A percentile compares a stretch with the other conserved stretches of the same genome.
Conservation (phyloP, 1,140 invertebrate genomes). For the Samia ricini region DNA sequence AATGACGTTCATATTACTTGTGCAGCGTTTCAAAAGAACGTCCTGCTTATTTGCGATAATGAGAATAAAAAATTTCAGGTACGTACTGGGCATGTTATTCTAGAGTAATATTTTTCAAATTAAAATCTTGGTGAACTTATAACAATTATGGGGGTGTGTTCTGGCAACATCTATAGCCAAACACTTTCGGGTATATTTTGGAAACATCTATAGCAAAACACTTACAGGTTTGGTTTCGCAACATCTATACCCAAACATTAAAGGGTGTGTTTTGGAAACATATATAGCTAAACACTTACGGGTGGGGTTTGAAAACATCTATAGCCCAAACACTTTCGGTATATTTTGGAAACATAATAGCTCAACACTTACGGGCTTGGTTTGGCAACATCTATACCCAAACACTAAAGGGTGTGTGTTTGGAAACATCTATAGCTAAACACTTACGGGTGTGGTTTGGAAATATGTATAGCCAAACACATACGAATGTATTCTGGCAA, state of each 20-base stretch:
- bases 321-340: too few relatives aligned
- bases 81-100: not conserved
- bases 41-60: constrained; percentile 53
- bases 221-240: too few relatives aligned
- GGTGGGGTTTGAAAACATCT: too few relatives aligned
- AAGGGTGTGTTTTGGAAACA: not conserved
- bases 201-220: too few relatives aligned
- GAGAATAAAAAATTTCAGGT: constrained; percentile 55
- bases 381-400: not conserved
- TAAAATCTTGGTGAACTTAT: not conserved
- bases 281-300: not conserved
- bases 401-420: too few relatives aligned
- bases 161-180: not conserved
- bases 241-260: too few relatives aligned
- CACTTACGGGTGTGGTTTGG: too few relatives aligned
- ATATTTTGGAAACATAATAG: too few relatives aligned
- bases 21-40: constrained; percentile 48
- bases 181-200: too few relatives aligned
- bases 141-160: not conserved
- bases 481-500: too few relatives aligned
- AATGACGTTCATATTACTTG: constrained; percentile 44
- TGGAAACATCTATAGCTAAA: too few relatives aligned
- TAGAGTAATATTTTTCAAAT: not conserved
- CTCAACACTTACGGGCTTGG: too few relatives aligned
- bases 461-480: not conserved